phyloP scores from a whole-genome alignment of 1,140 invertebrate species.

The Pentalonia nigronervosa region DNA sequence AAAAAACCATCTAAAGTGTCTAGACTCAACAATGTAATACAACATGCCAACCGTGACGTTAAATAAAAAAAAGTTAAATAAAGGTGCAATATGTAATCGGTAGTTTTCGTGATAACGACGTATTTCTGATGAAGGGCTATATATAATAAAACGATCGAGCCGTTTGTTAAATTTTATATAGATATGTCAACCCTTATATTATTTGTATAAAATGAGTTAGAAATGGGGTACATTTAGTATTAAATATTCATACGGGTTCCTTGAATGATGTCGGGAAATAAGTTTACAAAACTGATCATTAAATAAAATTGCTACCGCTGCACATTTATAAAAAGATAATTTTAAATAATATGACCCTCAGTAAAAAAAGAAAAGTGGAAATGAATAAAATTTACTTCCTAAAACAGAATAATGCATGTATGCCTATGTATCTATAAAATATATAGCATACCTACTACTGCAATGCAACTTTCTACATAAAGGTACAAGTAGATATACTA shows the following conservation, averaged over 20 bases:
- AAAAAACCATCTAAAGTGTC: not conserved
- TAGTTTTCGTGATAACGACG: not conserved
- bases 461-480: not conserved
- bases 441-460: not conserved
- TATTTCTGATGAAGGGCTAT: not conserved
- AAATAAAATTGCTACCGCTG: not conserved
- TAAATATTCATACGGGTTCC: not conserved
- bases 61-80: not conserved
- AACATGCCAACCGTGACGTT: not conserved
- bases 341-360: not conserved
- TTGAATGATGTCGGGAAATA: not conserved
- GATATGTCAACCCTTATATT: conserved; percentile 29
- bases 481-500: not conserved
- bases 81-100: not conserved
- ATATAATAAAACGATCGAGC: not conserved
- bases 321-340: not conserved
- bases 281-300: not conserved
- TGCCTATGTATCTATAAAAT: not conserved
- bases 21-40: not conserved
- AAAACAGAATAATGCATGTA: not conserved
- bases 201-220: conserved; percentile 19
- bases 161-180: conserved; percentile 1
- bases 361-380: not conserved
- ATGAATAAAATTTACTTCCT: not conserved
- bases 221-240: not conserved